These are phyloP conservation scores for Hecatera dysodea DNA, from an alignment of 2,888 invertebrate species.

Conservation along the genomic window DNA sequence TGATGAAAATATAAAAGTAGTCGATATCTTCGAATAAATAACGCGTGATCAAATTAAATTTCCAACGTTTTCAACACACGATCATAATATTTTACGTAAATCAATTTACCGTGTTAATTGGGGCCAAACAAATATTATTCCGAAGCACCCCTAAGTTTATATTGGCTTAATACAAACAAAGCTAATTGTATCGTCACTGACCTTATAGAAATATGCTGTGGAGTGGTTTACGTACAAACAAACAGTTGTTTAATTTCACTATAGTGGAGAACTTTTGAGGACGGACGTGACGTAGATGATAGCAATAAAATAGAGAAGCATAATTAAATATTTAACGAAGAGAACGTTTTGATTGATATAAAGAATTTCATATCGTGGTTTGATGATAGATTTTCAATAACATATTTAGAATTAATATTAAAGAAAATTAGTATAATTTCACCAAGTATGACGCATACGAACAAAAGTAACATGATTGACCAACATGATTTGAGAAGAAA, in stretches of 20 bases:
- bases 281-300: conserved; percentile 51
- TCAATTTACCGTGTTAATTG: conserved; percentile 43
- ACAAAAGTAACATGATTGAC: too few species aligned
- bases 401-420: too few species aligned
- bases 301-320: conserved; percentile 13
- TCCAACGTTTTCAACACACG: conserved; percentile 21
- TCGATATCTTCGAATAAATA: not conserved
- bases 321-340: not conserved
- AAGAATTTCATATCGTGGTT: too few species aligned
- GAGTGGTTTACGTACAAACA: conserved; percentile 57
- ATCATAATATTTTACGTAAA: conserved; percentile 42
- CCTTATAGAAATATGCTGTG: conserved; percentile 54
- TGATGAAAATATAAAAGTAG: conserved; percentile 3
- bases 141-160: conserved; percentile 37
- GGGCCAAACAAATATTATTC: conserved; percentile 51
- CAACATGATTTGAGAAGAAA: too few species aligned
- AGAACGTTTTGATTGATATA: not conserved
- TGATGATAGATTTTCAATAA: too few species aligned
- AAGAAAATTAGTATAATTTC: too few species aligned
- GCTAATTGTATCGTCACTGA: conserved; percentile 47
- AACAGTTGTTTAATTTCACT: conserved; percentile 59
- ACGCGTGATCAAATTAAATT: conserved; percentile 22
- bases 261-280: conserved; percentile 50
- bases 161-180: conserved; percentile 46
- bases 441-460: too few species aligned